These are phyloP conservation scores for Ptychodera flava DNA, from an alignment of 35 echinoderm and acorn worm species.

Conservation along the genomic window DNA sequence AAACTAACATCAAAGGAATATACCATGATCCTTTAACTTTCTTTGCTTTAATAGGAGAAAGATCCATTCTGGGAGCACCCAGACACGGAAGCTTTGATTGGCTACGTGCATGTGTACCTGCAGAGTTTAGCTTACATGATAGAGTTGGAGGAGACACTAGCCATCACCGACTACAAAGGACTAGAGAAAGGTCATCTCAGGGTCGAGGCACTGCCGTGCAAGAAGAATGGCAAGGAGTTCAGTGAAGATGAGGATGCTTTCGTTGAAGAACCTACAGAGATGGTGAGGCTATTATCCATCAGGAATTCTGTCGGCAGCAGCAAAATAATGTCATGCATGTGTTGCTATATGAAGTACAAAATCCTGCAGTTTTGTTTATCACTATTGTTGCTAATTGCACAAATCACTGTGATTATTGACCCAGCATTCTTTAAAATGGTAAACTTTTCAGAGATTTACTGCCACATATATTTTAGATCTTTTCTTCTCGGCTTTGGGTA, in stretches of 20 bases:
- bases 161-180: constrained; percentile 75
- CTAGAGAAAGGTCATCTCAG: constrained; percentile 72
- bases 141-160: constrained; percentile 78
- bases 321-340: neutral
- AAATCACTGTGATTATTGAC: neutral
- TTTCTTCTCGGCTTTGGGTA: no score
- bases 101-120: constrained; percentile 83
- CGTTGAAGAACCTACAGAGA: constrained; percentile 86
- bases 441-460: no score
- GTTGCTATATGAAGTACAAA: neutral
- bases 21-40: no score
- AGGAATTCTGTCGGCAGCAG: neutral
- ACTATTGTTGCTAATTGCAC: neutral
- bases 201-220: constrained; percentile 65
- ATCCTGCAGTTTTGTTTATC: neutral
- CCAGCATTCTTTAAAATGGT: no score
- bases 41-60: no score
- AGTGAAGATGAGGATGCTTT: constrained; percentile 73
- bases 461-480: no score
- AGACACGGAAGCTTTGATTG: constrained; percentile 79
- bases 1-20: no score
- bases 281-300: constrained; percentile 37
- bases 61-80: constrained; percentile 99
- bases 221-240: constrained; percentile 42
- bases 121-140: constrained; percentile 88